Base-by-base conservation (phyloP, 2,888 invertebrate genomes). In the Torymus aiolomorphi region DNA sequence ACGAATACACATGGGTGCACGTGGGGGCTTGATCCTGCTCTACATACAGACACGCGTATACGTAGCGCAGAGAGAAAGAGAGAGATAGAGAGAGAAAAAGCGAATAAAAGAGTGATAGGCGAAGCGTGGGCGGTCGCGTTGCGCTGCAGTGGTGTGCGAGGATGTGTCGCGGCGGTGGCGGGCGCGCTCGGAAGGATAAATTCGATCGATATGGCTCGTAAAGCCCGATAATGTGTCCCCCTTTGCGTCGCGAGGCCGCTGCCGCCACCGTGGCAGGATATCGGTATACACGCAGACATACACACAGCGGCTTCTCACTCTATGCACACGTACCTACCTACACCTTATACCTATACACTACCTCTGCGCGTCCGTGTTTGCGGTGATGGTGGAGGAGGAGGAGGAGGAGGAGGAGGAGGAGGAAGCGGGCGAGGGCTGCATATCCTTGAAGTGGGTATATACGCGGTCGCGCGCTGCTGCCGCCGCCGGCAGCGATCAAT, bases 201-300 rank as follows among this genome's bases (percentile, higher is more conserved):
- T 73, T 73, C 81, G 81, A 78, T 77, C 80, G 80, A 77, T 76
- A 61, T 56, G 76, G 69, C 80, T 73, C 76, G 76, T 80, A 76
- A 80, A 76, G 63, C 80, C 65, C 59, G 69, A 80, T 73, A 73
- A 80, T 62, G 56, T 66, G 76, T 67, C 71, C 76, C 80, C 75
- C 75, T 73, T 65, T 49, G 71, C 76, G 71, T 42, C 56, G 24
- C 51, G 69, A 70, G 54, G 52, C 63, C 71, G 80, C 52, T 16
- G 70, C 20, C 42, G 42, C 8, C 42, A 5, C 42, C 42, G 42
- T 42, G 42, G 42, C 42, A 72, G 72, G 75, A 74, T 57, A 69
- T 59, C 52, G 71, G 42, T 16, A 42, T 42, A 42, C 42, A 10
- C 42, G 8, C 42, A 31, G 31, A 31, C 31, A 31, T 5, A 31